Conservation (phyloP, 2,113 vertebrate species). For the Tachuris rubrigastra region DNA sequence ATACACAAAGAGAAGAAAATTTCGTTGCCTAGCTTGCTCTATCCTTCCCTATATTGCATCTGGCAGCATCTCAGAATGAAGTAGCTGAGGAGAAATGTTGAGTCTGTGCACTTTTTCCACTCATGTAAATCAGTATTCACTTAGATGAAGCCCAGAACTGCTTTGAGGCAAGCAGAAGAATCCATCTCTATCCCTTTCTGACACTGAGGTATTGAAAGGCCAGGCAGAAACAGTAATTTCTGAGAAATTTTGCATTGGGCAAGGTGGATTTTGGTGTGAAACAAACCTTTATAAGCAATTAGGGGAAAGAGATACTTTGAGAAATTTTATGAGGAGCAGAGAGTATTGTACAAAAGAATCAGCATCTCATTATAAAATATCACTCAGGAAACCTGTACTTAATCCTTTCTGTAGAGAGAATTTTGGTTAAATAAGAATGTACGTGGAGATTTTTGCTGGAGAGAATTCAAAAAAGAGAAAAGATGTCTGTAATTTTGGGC, state of each 20-base stretch:
- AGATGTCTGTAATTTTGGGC: background rate
- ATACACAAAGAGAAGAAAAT: background rate
- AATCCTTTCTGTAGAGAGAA: background rate
- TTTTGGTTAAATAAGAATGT: conserved; percentile 26
- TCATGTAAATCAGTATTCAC: background rate
- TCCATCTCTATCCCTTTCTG: background rate
- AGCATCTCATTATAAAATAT: conserved; percentile 23
- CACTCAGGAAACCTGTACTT: conserved; percentile 32
- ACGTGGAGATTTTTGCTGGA: conserved; percentile 13
- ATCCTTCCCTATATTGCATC: background rate
- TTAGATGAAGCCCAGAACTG: background rate
- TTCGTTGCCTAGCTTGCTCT: background rate
- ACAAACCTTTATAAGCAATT: background rate
- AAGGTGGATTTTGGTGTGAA: background rate
- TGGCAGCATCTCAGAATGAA: background rate
- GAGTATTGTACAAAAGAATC: background rate
- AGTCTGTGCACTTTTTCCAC: background rate
- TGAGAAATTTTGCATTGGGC: background rate
- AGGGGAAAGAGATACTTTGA: background rate
- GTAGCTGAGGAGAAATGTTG: background rate
- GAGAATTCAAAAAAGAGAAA: background rate
- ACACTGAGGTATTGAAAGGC: background rate
- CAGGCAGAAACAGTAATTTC: background rate
- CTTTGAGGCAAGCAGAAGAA: background rate
- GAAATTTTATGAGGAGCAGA: background rate